phyloP scores from a whole-genome alignment of 1,140 invertebrate genomes.

The Theocolax elegans region DNA sequence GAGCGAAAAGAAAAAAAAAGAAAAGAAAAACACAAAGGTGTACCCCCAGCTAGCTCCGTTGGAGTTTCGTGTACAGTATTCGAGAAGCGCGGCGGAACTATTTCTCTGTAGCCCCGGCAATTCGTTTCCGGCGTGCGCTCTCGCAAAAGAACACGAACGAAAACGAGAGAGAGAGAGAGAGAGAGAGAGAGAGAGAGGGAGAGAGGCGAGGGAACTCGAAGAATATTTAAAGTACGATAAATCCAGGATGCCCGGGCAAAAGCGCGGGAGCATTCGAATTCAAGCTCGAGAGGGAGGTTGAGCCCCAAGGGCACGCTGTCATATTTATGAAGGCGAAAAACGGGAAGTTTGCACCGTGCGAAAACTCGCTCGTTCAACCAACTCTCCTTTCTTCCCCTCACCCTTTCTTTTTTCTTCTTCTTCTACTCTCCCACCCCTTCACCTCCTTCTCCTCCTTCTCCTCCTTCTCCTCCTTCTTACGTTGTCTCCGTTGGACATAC shows the following conservation, averaged over 20 bases:
- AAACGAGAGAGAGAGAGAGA: background rate
- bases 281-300: background rate
- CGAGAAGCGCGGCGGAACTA: too few species aligned
- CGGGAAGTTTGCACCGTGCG: slow-evolving; percentile 30
- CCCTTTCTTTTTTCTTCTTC: too few species aligned
- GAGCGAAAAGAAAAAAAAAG: too few species aligned
- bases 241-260: background rate
- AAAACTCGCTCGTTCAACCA: slow-evolving; percentile 43
- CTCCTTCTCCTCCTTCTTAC: too few species aligned
- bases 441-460: too few species aligned
- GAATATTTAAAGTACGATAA: slow-evolving; percentile 33
- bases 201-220: background rate
- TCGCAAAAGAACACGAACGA: background rate
- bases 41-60: too few species aligned
- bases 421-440: too few species aligned
- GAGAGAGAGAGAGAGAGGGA: background rate
- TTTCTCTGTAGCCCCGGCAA: too few species aligned
- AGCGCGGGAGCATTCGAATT: background rate
- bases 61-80: too few species aligned
- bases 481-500: slow-evolving; percentile 43
- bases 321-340: slow-evolving; percentile 47
- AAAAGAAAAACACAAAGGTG: too few species aligned
- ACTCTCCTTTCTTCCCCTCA: too few species aligned
- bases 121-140: too few species aligned
- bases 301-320: slow-evolving; percentile 45